Evolutionary conservation across 2,113 vertebrate species (phyloP).

Genomic region (Stigmatopora nigra): DNA sequence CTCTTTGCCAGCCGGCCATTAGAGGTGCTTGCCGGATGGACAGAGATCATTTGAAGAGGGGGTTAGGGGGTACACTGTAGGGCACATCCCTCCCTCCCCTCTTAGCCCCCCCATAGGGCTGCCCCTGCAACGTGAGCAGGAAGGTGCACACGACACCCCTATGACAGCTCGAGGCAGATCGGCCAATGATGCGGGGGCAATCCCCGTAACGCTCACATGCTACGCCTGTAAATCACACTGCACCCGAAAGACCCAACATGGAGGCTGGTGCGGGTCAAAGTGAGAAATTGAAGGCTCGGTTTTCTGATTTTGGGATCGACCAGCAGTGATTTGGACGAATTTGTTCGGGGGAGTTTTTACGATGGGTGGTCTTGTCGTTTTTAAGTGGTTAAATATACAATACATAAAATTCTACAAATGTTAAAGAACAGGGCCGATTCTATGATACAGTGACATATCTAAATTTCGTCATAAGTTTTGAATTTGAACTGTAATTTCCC

Average conservation of each 20-base stretch:
- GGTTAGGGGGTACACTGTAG: constrained; percentile 30
- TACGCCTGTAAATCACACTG: constrained; percentile 2
- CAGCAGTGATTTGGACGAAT: background rate
- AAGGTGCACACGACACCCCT: constrained; percentile 60
- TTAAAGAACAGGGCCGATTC: too few species aligned
- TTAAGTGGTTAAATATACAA: background rate
- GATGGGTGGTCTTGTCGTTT: background rate
- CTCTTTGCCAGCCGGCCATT: constrained; percentile 45
- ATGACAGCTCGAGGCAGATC: constrained; percentile 57
- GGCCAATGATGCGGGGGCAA: constrained; percentile 58
- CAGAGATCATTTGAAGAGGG: constrained; percentile 52
- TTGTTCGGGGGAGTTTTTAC: background rate
- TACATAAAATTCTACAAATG: too few species aligned
- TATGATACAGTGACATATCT: background rate
- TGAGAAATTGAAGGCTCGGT: background rate
- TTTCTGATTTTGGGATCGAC: background rate
- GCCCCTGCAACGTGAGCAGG: constrained; percentile 65
- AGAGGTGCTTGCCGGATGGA: constrained; percentile 43
- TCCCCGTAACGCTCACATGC: constrained; percentile 50
- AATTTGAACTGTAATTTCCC: too few species aligned
- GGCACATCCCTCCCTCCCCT: constrained; percentile 20
- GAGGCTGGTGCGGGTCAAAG: background rate
- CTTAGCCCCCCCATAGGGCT: constrained; percentile 51
- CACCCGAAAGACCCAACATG: constrained; percentile 1
- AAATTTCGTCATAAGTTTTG: background rate